phyloP scores from a whole-genome alignment of 2,888 invertebrate genomes.

The Petrolisthes manimaculis region DNA sequence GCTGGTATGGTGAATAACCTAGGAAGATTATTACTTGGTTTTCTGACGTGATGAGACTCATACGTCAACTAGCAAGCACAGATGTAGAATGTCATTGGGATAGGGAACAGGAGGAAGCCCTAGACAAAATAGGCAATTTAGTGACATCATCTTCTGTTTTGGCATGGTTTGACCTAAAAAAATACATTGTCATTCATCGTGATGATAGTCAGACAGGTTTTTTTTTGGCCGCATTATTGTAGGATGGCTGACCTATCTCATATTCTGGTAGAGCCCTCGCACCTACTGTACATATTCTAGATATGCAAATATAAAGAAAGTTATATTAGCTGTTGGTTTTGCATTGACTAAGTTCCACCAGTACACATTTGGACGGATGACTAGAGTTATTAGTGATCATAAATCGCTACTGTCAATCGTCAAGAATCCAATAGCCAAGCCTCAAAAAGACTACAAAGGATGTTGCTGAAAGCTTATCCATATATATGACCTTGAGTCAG shows the following conservation, averaged over 20 bases:
- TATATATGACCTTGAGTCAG: no score
- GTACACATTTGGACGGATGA: no score
- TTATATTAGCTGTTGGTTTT: no score
- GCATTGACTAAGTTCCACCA: no score
- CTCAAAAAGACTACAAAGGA: no score
- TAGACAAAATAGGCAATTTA: background rate
- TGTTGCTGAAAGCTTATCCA: no score
- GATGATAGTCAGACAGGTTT: background rate
- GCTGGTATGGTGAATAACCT: background rate
- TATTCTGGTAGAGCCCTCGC: no score
- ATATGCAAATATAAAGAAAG: background rate
- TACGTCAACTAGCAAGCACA: conserved; percentile 7
- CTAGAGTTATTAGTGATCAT: no score
- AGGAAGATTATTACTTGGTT: background rate
- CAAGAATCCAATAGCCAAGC: no score
- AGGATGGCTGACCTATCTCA: background rate
- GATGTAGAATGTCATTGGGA: conserved; percentile 3
- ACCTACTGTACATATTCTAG: background rate
- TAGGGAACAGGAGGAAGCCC: conserved; percentile 2
- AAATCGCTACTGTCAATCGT: no score
- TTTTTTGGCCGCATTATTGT: background rate
- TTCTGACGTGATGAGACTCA: conserved; percentile 2
- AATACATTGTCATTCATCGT: background rate
- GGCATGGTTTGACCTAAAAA: background rate
- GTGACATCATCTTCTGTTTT: conserved; percentile 7